Percentiles rank a stretch among this genome's conserved stretches.
phyloP scores from a whole-genome alignment of 2,113 vertebrate species.

The Anoplopoma fimbria region DNA sequence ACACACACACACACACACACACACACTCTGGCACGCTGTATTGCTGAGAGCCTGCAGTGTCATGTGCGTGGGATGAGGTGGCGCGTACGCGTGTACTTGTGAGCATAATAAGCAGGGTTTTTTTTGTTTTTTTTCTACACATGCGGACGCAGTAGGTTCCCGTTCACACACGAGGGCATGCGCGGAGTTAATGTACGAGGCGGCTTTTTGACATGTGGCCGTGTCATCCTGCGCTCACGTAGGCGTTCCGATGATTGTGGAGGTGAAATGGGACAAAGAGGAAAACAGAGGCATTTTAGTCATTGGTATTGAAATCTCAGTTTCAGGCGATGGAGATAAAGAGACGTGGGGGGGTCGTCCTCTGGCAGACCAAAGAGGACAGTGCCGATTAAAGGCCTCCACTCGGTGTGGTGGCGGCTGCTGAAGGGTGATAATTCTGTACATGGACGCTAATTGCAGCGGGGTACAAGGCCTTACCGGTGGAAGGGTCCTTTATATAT shows the following conservation, averaged over 20 bases:
- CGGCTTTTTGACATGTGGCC: constrained; percentile 18
- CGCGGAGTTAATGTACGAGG: constrained; percentile 12
- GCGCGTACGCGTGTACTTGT: constrained; percentile 59
- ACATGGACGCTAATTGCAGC: constrained; percentile 76
- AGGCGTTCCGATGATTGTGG: constrained; percentile 8
- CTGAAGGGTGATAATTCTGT: constrained; percentile 73
- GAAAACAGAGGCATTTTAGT: constrained; percentile 28
- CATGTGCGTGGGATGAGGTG: constrained; percentile 70
- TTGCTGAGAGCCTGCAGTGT: constrained; percentile 57
- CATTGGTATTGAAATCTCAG: constrained; percentile 46
- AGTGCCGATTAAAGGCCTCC: constrained; percentile 66
- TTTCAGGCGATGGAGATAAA: constrained; percentile 28
- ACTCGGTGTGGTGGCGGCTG: constrained; percentile 37
- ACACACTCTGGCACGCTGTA: constrained; percentile 43
- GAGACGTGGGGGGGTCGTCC: constrained; percentile 38
- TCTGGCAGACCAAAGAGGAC: constrained; percentile 51
- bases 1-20: no score
- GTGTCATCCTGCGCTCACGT: background rate
- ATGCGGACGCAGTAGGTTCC: constrained; percentile 60
- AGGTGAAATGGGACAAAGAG: constrained; percentile 43
- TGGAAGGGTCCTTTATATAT: constrained; percentile 73
- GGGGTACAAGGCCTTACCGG: constrained; percentile 51
- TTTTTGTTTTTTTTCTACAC: constrained; percentile 45
- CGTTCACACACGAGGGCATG: constrained; percentile 36
- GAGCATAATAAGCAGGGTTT: constrained; percentile 54